Percentiles rank a stretch among this genome's conserved stretches.
phyloP scores from a whole-genome alignment of 2,113 vertebrate genomes.

The Heterocephalus glaber region DNA sequence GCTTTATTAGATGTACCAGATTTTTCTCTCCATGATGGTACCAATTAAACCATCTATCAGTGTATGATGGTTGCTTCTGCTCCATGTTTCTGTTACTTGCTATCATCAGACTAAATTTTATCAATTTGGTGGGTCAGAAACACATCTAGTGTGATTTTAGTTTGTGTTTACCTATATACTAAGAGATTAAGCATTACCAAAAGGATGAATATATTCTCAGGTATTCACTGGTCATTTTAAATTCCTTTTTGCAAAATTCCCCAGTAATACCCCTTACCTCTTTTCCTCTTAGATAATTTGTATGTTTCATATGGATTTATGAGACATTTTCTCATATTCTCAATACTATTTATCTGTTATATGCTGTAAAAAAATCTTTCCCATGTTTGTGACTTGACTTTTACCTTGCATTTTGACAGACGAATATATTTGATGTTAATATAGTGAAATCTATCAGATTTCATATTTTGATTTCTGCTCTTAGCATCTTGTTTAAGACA shows the following conservation, averaged over 20 bases:
- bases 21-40: background rate
- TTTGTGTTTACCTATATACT: background rate
- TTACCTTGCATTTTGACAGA: constrained; percentile 46
- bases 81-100: background rate
- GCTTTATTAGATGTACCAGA: background rate
- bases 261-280: background rate
- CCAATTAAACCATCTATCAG: background rate
- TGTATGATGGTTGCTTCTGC: background rate
- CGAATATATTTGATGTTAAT: constrained; percentile 55
- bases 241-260: constrained; percentile 37
- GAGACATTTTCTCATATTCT: constrained; percentile 39
- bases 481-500: constrained; percentile 36
- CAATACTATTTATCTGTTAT: constrained; percentile 20
- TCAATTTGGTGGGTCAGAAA: background rate
- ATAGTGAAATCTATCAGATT: background rate
- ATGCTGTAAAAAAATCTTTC: constrained; percentile 37
- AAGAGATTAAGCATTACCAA: background rate
- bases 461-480: background rate
- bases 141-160: background rate
- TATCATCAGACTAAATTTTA: background rate
- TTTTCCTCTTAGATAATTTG: constrained; percentile 36
- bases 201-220: background rate
- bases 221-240: background rate
- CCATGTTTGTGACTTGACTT: constrained; percentile 50
- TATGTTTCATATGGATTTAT: constrained; percentile 37